These are phyloP conservation scores for Phoeniculus purpureus DNA, from an alignment of 2,797 vertebrate genomes.

Conservation along the genomic window DNA sequence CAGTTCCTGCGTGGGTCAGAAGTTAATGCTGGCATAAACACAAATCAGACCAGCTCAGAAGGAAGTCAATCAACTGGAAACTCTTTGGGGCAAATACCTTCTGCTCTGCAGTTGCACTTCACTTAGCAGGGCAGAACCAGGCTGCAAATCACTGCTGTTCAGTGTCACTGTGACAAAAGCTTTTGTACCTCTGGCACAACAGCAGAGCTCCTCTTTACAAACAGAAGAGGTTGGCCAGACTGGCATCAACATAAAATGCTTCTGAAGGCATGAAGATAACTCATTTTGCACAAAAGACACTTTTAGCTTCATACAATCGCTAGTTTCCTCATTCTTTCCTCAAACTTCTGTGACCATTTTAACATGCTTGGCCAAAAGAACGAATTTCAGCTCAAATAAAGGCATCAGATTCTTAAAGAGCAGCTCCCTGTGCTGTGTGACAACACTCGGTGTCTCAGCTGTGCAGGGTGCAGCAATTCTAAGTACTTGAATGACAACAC, in stretches of 20 bases:
- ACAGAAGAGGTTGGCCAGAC: neutral
- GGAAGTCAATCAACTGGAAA: neutral
- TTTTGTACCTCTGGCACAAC: neutral
- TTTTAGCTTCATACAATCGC: neutral
- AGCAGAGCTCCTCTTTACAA: neutral
- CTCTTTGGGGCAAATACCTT: neutral
- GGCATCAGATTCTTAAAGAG: neutral
- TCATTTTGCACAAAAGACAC: neutral
- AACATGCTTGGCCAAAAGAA: neutral
- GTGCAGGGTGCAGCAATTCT: neutral
- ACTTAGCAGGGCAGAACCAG: neutral
- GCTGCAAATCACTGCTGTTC: neutral
- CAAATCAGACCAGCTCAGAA: no score
- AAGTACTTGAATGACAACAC: neutral
- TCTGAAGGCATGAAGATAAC: neutral
- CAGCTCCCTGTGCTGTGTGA: neutral
- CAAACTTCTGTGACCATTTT: neutral
- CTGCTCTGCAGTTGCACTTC: neutral
- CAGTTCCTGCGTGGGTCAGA: neutral
- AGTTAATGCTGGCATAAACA: neutral
- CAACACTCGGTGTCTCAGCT: neutral
- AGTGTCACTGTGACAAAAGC: neutral
- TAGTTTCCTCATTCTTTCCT: neutral
- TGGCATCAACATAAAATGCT: neutral
- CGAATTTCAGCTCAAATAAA: no score